These are phyloP conservation scores for Caretta caretta DNA, from an alignment of 2,113 vertebrate species.

Conservation along the genomic window DNA sequence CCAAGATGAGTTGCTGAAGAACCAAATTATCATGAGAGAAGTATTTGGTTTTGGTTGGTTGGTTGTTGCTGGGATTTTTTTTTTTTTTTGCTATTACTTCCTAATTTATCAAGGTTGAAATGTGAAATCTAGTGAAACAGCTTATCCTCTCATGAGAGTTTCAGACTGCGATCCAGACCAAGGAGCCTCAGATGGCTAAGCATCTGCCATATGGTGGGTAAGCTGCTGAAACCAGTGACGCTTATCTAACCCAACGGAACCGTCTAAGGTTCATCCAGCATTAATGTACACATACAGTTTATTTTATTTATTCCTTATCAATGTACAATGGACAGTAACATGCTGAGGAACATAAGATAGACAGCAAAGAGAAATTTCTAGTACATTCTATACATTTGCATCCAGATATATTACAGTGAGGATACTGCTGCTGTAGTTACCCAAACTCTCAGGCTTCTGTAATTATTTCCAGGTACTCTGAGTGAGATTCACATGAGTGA, in stretches of 20 bases:
- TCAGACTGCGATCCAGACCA: not conserved
- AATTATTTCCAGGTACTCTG: not conserved
- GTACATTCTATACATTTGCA: not conserved
- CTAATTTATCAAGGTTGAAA: not conserved
- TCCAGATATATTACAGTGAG: not conserved
- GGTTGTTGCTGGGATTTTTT: not conserved
- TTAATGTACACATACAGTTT: not conserved
- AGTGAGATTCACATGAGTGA: not conserved
- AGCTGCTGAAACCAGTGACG: fast-evolving
- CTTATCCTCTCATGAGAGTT: not conserved
- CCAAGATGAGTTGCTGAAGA: not conserved
- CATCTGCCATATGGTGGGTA: not conserved
- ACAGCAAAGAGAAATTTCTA: not conserved
- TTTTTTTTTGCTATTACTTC: not conserved
- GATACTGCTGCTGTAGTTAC: not conserved
- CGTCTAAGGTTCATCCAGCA: not conserved
- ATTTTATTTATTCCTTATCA: not conserved
- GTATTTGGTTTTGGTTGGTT: not conserved
- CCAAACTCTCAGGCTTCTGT: not conserved
- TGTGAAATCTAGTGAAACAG: not conserved
- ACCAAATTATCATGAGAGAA: not conserved
- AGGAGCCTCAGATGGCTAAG: not conserved
- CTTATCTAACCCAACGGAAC: not conserved
- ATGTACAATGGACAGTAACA: fast-evolving
- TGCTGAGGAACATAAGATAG: not conserved